Evolutionary conservation across 2,797 vertebrate species (phyloP).

Genomic region (Anguilla megastoma): DNA sequence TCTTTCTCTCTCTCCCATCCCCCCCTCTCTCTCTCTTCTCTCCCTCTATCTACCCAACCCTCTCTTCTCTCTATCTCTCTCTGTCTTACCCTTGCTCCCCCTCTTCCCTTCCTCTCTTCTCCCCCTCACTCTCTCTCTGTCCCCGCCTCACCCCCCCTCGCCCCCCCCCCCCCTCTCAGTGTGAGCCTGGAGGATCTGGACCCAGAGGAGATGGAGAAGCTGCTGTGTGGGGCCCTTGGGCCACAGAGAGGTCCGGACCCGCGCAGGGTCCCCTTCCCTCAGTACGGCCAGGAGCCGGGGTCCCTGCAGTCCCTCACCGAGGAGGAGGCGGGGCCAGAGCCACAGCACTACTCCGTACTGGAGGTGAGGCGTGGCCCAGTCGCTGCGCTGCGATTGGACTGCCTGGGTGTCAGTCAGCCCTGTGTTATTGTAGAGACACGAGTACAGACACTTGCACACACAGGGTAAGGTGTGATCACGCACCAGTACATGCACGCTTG

Average conservation of each 20-base stretch:
- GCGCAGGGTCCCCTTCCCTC: conserved; percentile 56
- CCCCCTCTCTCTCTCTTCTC: background rate
- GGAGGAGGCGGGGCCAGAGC: conserved; percentile 53
- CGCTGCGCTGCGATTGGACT: background rate
- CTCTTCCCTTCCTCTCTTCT: background rate
- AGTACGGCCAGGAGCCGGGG: conserved; percentile 64
- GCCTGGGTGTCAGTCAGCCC: conserved; percentile 3
- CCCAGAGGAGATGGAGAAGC: conserved; percentile 49
- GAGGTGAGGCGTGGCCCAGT: conserved; percentile 38
- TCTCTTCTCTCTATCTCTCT: background rate
- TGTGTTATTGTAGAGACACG: background rate
- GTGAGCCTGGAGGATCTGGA: conserved; percentile 63
- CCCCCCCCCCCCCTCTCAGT: conserved; percentile 44
- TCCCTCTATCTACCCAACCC: background rate
- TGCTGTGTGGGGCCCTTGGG: conserved; percentile 39
- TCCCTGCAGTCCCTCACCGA: conserved; percentile 65
- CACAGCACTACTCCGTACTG: conserved; percentile 41
- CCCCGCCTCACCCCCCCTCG: background rate
- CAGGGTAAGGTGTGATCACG: background rate
- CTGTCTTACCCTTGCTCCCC: background rate
- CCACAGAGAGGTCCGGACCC: conserved; percentile 46
- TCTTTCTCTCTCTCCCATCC: background rate
- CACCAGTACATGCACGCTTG: background rate
- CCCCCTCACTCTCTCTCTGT: background rate
- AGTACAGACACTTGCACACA: background rate